Conservation (phyloP, 2,797 vertebrate genomes). For the Cyclura pinguis region DNA sequence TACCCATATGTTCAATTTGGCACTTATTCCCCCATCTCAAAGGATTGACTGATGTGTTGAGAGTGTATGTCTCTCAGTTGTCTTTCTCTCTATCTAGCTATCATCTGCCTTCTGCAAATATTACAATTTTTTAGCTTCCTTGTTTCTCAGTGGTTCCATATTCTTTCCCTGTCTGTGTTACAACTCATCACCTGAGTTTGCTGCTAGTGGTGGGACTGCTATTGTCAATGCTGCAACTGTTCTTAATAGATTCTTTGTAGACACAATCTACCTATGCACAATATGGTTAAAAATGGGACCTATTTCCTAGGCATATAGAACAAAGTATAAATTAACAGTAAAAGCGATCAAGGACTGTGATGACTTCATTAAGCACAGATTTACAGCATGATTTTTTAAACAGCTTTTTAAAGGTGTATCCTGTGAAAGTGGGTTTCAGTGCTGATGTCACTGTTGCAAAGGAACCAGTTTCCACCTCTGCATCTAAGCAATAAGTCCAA, state of each 20-base stretch:
- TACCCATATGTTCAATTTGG: not conserved
- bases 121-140: not conserved
- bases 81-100: too few relatives aligned
- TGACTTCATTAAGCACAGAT: conserved; percentile 1
- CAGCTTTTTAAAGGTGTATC: not conserved
- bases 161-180: not conserved
- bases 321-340: conserved; percentile 58
- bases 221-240: not conserved
- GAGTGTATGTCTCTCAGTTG: too few relatives aligned
- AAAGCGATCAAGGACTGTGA: not conserved
- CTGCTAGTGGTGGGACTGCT: too few relatives aligned
- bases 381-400: conserved; percentile 7
- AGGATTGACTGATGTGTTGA: too few relatives aligned
- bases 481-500: not conserved
- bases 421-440: not conserved
- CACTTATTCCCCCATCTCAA: not conserved
- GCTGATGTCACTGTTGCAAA: not conserved
- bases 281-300: conserved; percentile 41
- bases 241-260: not conserved
- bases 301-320: conserved; percentile 37
- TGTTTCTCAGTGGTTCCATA: not conserved
- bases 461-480: not conserved
- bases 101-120: not conserved
- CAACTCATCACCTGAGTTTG: not conserved
- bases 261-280: conserved; percentile 4